These are phyloP conservation scores for Morone saxatilis DNA, from an alignment of 2,113 vertebrate species.

Conservation along the genomic window DNA sequence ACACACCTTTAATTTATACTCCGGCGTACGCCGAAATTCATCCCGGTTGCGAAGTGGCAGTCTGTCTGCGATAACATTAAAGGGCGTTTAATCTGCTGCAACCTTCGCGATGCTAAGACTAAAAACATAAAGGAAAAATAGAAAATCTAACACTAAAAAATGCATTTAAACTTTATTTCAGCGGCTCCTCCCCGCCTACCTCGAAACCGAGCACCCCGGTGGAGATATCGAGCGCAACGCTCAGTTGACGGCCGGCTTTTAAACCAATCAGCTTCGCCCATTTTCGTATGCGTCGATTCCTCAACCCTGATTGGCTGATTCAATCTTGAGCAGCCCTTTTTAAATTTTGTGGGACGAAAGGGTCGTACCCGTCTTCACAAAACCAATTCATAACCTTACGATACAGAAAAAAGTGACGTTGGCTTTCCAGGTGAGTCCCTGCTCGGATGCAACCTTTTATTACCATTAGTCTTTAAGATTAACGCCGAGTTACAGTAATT, in stretches of 20 bases:
- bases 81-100: not conserved
- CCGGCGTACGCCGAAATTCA: not conserved
- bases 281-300: not conserved
- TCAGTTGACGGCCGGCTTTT: constrained; percentile 1
- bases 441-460: not conserved
- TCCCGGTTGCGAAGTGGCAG: not conserved
- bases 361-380: rapidly evolving
- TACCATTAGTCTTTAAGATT: not conserved
- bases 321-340: constrained; percentile 34
- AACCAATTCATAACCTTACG: not conserved
- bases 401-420: not conserved
- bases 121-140: not conserved
- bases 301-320: constrained; percentile 66
- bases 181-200: rapidly evolving
- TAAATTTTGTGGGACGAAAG: constrained; percentile 18
- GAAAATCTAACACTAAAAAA: not conserved
- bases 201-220: not conserved
- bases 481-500: not conserved
- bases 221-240: rapidly evolving
- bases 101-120: too few relatives aligned
- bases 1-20: rapidly evolving
- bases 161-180: not conserved
- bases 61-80: not conserved
- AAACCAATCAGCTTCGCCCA: constrained; percentile 47
- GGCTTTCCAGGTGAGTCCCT: constrained; percentile 38